These are phyloP conservation scores for Pseudococcus longispinus DNA, from an alignment of 2,888 invertebrate species.

Conservation along the genomic window DNA sequence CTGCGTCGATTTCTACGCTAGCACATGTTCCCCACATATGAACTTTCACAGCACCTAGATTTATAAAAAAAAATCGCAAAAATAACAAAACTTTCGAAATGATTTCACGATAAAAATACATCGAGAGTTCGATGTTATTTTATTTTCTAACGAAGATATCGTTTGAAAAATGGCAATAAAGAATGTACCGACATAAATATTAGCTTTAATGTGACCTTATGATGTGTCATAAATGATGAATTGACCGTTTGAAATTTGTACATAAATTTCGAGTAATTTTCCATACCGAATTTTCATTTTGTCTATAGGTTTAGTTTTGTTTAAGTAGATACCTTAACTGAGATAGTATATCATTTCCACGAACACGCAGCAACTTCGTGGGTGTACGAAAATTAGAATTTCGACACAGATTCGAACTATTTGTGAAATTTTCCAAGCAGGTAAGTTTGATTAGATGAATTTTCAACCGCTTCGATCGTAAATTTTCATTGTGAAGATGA, in stretches of 20 bases:
- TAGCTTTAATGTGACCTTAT: conserved; percentile 12
- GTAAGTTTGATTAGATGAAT: too few relatives aligned
- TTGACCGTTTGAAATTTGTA: background rate
- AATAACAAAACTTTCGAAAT: conserved; percentile 31
- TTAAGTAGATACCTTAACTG: background rate
- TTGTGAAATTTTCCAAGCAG: background rate
- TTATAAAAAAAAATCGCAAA: conserved; percentile 11
- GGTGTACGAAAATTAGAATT: background rate
- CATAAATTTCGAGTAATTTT: background rate
- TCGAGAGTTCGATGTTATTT: conserved; percentile 14
- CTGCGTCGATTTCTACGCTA: background rate
- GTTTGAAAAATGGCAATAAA: conserved; percentile 14
- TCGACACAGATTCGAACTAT: background rate
- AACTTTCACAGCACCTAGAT: conserved; percentile 8
- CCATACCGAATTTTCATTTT: background rate
- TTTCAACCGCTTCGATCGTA: background rate
- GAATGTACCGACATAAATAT: conserved; percentile 37
- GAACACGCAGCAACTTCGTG: background rate
- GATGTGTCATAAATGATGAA: conserved; percentile 19
- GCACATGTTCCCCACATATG: background rate
- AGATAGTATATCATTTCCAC: background rate
- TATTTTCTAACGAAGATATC: conserved; percentile 28
- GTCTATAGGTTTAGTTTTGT: background rate
- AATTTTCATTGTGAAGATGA: conserved; percentile 2
- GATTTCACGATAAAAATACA: conserved; percentile 14